Evolutionary conservation across 2,888 invertebrate species (phyloP), one percentile per base, ranked within the genome.

Genomic region (Calliscelio sp.): DNA sequence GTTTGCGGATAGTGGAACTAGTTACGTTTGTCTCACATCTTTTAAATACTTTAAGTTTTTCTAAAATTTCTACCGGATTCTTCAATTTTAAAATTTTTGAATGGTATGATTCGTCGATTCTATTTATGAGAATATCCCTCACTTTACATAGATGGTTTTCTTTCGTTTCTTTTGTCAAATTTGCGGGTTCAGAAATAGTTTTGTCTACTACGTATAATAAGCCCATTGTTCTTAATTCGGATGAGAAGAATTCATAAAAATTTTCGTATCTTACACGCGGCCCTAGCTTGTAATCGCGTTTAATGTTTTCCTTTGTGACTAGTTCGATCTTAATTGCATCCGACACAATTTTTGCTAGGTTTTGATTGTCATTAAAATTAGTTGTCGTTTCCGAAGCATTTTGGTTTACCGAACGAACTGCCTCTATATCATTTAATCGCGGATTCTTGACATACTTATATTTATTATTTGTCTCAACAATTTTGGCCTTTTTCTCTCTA

Each of bases 11-110:
- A 16, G 7, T 46, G 6, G 46, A 46, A 46, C 46, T 46, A 46
- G 46, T 16, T 46, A 46, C n/a, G 18, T 46, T 46, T 8, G 14
- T 5, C 18, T 46, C 46, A 14, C 7, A 8, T 46, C 46, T 46
- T 46, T 46, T 46, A 46, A 46, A 46, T 46, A 8, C 46, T 46
- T 46, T 46, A 46, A 46, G 46, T 46, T 18, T 46, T 46, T 46
- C 18, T 46, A 46, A 46, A 32, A 32, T 32, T 10, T 32, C 32
- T 7, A 32, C 10, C 32, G 10, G 32, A 32, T 32, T 32, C 10
- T 46, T 46, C 5, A 46, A n/a, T n/a, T 46, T 46, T 46, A 14
- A 46, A 18, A 5, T 46, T 46, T 46, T 46, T 8, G 46, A 46
- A 46, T 46, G n/a, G n/a, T n/a, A n/a, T n/a, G n/a, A n/a, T n/a